phyloP scores from a whole-genome alignment of 2,888 invertebrate genomes.

The Papilio gigon region DNA sequence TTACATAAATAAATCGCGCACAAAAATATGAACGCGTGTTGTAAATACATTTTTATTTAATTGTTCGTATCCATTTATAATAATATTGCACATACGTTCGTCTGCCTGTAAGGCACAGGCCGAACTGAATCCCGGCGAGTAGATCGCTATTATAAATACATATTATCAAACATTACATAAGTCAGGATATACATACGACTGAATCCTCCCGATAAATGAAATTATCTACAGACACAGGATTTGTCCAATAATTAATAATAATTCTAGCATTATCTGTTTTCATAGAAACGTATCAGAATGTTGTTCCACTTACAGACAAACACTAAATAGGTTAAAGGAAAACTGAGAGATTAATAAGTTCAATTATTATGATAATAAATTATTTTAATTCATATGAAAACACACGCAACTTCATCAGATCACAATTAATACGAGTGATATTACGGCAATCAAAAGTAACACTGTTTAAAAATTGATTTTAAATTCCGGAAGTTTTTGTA shows the following conservation, averaged over 20 bases:
- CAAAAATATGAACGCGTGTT: slow-evolving; percentile 59
- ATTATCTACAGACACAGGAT: slow-evolving; percentile 50
- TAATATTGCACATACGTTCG: slow-evolving; percentile 52
- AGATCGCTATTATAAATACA: slow-evolving; percentile 50
- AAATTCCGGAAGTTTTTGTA: slow-evolving; percentile 16
- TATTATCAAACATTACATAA: slow-evolving; percentile 58
- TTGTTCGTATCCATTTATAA: slow-evolving; percentile 52
- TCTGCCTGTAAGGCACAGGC: slow-evolving; percentile 58
- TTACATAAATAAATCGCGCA: slow-evolving; percentile 58
- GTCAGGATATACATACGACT: slow-evolving; percentile 59
- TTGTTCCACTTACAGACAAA: slow-evolving; percentile 37
- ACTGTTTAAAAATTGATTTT: not conserved
- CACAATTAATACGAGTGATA: not conserved
- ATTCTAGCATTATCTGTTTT: slow-evolving; percentile 38
- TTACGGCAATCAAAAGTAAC: not conserved
- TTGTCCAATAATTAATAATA: slow-evolving; percentile 43
- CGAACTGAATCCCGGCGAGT: slow-evolving; percentile 60
- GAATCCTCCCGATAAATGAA: slow-evolving; percentile 59
- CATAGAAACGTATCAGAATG: slow-evolving; percentile 38
- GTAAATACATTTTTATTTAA: slow-evolving; percentile 56
- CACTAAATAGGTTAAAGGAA: slow-evolving; percentile 40
- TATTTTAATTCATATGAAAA: too few species aligned
- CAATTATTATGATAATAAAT: slow-evolving; percentile 1
- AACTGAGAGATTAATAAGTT: not conserved
- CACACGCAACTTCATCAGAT: too few species aligned